Evolutionary conservation across 2,888 invertebrate genomes (phyloP), one percentile per base, ranked within the genome.

Genomic region (Emesis castigata): DNA sequence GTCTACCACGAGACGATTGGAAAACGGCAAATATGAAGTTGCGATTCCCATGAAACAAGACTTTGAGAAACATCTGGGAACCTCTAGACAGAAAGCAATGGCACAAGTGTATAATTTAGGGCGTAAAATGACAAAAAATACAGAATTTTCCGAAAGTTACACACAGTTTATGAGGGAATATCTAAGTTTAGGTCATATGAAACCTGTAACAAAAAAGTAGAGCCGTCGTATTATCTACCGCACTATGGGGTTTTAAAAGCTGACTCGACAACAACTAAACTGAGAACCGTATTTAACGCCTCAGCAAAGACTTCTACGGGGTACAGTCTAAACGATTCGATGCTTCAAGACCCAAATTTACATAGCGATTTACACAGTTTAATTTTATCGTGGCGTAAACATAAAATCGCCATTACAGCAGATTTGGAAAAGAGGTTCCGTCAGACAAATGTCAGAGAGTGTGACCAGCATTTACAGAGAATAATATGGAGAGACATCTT

Each of bases 191-290:
- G 44, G 66, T 5, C 66, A 66, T 31, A 66, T 66, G 18, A 31
- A 9, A 44, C 66, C 44, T 44, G 44, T 44, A 16, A 44, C 44
- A 18, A 44, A 44, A 66, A 18, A 22, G 66, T 66, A 66, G 39
- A 66, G 44, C 39, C 39, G 22, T 66, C 20, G 20, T 66, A 66
- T 20, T 66, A 66, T 66, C 66, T 22, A 18, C 66, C 66, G 39
- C 66, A 44, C 14, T 44, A 66, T 44, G 34, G 11, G 11, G 34
- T 34, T 11, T 26, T 68, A 68, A 68, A 68, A n/a, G 68, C 44
- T n/a, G 68, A 53, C 44, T 68, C 68, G n/a, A 68, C 68, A 26
- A 68, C 68, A 26, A 48, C 68, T 22, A 68, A 68, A 68, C n/a
- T 68, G 14, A 22, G 53, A 48, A 68, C 68, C 22, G 68, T 68